Conservation (phyloP, 2,888 invertebrate genomes). For the Rhingia campestris region DNA sequence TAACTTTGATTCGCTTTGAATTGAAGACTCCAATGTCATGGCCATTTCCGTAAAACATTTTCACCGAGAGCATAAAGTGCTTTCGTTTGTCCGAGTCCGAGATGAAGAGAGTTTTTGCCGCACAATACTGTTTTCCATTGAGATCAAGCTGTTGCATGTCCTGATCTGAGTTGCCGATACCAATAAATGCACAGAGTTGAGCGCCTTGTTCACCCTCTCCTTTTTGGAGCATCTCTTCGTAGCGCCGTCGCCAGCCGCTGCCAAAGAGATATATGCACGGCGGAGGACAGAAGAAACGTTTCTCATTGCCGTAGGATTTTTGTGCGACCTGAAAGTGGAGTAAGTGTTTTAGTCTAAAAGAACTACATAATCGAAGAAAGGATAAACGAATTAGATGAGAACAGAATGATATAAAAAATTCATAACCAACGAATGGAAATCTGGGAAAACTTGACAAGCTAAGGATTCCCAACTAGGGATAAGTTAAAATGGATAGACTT, state of each 20-base stretch:
- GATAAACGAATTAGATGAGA: not conserved
- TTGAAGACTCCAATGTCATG: constrained; percentile 99
- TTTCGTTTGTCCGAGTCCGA: constrained; percentile 99
- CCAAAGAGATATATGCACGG: constrained; percentile 99
- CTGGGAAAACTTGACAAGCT: too few relatives aligned
- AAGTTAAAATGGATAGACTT: too few relatives aligned
- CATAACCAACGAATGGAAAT: not conserved
- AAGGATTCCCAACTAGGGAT: too few relatives aligned
- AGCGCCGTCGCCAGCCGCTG: constrained; percentile 98
- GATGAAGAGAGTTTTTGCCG: constrained; percentile 99
- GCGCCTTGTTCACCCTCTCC: constrained; percentile 95
- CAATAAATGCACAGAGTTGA: constrained; percentile 99
- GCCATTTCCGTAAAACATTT: constrained; percentile 99
- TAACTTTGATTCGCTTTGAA: constrained; percentile 99
- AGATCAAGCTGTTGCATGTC: constrained; percentile 99
- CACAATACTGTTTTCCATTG: constrained; percentile 99
- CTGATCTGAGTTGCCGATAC: constrained; percentile 98
- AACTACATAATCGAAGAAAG: too few relatives aligned
- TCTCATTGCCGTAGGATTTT: constrained; percentile 99
- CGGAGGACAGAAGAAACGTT: constrained; percentile 99
- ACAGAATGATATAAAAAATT: too few relatives aligned
- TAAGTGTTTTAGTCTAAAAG: not conserved
- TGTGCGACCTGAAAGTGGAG: constrained; percentile 90
- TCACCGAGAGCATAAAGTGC: constrained; percentile 99
- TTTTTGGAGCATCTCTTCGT: constrained; percentile 95